Base-by-base conservation (phyloP, 2,113 vertebrate genomes). In the Chaenogobius annularis region DNA sequence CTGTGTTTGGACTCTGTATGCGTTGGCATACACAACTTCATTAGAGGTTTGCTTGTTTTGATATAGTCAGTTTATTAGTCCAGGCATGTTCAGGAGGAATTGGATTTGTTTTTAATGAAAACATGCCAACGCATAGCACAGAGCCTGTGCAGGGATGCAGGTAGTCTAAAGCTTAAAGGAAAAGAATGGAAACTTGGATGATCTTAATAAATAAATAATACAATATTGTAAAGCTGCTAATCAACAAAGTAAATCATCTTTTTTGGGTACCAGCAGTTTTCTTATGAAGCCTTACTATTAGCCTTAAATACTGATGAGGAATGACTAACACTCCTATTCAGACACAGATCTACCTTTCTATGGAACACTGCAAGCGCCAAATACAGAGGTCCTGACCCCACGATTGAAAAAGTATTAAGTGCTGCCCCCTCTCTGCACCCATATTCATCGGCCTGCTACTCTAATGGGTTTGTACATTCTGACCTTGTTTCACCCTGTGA, bases 1-100 rank as follows among this genome's bases (percentile, higher is more conserved):
- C 14, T 37, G 9, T 62, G 37, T 62, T 31, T 40, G 0, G 19
- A 35, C 66, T 50, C 48, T 37, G 56, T 72, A n/a, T 72, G 66
- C n/a, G n/a, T n/a, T n/a, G n/a, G n/a, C n/a, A n/a, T n/a, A n/a
- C n/a, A n/a, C 50, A 66, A 35, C 78, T 74, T 75, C 62, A 81
- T 78, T 70, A 80, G 76, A 58, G 52, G 62, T 71, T 61, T 72
- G 73, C 68, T 74, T 79, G 48, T 77, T 79, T 66, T 66, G 78
- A 66, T 77, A 61, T 66, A 70, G 63, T 20, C 76, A 68, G 68
- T 46, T 86, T 71, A 83, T 78, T 78, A 68, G 72, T 79, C 67
- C 44, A 74, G 26, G 10, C 31, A 62, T 78, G 69, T 80, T 80
- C 73, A 71, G 77, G 68, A 73, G 74, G 77, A 75, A 77, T 83